These are phyloP conservation scores for Pseudonaja textilis DNA, from an alignment of 2,113 vertebrate genomes.

Conservation along the genomic window DNA sequence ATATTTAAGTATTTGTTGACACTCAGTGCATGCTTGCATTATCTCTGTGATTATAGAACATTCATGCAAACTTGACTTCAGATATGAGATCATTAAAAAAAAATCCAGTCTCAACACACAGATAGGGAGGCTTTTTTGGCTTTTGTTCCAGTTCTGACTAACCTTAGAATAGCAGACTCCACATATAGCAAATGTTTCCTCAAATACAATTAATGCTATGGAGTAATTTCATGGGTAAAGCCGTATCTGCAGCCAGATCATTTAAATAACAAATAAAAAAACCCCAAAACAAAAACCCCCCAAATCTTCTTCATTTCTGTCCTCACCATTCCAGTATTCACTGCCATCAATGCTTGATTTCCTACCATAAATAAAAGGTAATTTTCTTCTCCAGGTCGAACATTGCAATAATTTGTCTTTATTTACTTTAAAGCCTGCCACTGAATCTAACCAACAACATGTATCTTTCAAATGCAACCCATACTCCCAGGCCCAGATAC, in stretches of 20 bases:
- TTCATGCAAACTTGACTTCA: slow-evolving; percentile 47
- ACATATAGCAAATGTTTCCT: not conserved
- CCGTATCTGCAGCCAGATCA: not conserved
- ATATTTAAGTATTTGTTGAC: slow-evolving; percentile 51
- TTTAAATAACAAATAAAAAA: not conserved
- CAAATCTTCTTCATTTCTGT: not conserved
- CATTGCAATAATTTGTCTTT: not conserved
- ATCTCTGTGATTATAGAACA: slow-evolving; percentile 42
- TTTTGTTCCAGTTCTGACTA: fast-evolving
- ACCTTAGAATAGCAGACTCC: not conserved
- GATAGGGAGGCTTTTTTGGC: not conserved
- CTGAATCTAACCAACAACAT: not conserved
- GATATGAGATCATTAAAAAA: slow-evolving; percentile 4
- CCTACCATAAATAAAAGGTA: not conserved
- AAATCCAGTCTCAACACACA: not conserved
- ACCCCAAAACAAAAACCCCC: no score
- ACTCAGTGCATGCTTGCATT: slow-evolving; percentile 46
- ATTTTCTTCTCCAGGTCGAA: slow-evolving; percentile 1
- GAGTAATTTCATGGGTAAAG: not conserved
- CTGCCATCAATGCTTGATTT: not conserved
- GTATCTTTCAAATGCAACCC: not conserved
- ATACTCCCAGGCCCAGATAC: not conserved
- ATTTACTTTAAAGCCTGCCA: not conserved
- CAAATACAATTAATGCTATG: not conserved
- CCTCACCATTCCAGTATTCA: not conserved